A percentile compares a stretch with the other conserved stretches of the same genome.
phyloP scores from a whole-genome alignment of 2,797 vertebrate genomes.

The Acipenser ruthenus region DNA sequence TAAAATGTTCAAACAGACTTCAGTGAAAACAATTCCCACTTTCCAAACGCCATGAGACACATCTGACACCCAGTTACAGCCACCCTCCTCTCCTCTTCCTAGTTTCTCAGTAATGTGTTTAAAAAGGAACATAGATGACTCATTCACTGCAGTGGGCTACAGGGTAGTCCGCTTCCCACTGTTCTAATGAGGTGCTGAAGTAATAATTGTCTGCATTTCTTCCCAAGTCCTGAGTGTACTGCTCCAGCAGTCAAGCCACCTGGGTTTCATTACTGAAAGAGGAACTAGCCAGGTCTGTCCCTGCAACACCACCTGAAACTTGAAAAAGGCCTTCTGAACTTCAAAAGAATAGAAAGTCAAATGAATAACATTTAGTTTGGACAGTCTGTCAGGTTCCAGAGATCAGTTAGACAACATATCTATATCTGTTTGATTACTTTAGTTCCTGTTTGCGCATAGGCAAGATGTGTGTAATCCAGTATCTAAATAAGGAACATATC shows the following conservation, averaged over 20 bases:
- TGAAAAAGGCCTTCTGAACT: background rate
- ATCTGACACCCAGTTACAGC: background rate
- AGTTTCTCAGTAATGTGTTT: slow-evolving; percentile 5
- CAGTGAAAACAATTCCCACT: no score
- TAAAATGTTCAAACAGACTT: no score
- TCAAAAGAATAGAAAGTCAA: slow-evolving; percentile 1
- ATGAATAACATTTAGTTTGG: background rate
- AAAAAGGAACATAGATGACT: slow-evolving; percentile 6
- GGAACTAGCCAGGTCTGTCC: background rate
- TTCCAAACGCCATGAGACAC: background rate
- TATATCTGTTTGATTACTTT: no score
- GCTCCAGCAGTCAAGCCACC: background rate
- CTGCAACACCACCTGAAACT: slow-evolving; percentile 6
- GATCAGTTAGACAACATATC: no score
- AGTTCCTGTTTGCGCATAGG: no score
- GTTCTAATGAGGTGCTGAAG: slow-evolving; percentile 7
- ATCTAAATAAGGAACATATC: no score
- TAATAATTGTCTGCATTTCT: slow-evolving; percentile 12
- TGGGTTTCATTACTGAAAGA: slow-evolving; percentile 14
- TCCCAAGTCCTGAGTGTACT: background rate
- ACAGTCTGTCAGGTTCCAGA: background rate
- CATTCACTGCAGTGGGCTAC: background rate
- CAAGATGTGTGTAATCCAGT: no score
- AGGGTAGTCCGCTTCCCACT: background rate
- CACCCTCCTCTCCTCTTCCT: background rate